These are phyloP conservation scores for Zenarchopterus dispar DNA, from an alignment of 2,797 vertebrate species.

Conservation along the genomic window DNA sequence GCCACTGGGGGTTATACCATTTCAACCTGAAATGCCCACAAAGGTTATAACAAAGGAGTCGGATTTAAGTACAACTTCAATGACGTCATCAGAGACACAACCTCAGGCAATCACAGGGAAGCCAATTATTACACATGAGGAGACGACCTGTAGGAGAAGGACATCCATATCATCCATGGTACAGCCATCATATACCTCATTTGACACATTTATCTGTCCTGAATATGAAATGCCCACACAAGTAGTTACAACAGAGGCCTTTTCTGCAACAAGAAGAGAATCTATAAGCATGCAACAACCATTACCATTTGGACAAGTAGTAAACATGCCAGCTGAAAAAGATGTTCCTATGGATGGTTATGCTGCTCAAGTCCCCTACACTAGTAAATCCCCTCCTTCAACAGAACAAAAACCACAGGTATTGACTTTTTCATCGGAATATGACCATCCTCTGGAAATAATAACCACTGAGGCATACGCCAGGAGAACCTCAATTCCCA, in stretches of 20 bases:
- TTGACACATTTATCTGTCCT: constrained; percentile 59
- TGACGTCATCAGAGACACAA: constrained; percentile 49
- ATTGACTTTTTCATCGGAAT: constrained; percentile 66
- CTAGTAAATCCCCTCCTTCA: constrained; percentile 46
- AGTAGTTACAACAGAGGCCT: constrained; percentile 61
- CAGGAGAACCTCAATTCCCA: constrained; percentile 61
- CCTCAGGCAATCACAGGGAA: constrained; percentile 40
- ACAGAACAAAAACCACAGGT: constrained; percentile 55
- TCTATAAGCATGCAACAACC: constrained; percentile 69
- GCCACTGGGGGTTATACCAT: constrained; percentile 45
- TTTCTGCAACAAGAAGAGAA: constrained; percentile 62
- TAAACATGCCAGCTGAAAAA: constrained; percentile 68
- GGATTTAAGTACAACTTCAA: constrained; percentile 32
- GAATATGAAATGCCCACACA: constrained; percentile 63
- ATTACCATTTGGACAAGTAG: constrained; percentile 41
- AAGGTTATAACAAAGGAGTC: constrained; percentile 39
- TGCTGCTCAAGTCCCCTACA: constrained; percentile 54
- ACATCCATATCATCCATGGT: constrained; percentile 64
- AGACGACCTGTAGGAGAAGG: constrained; percentile 59
- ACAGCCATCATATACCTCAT: constrained; percentile 55
- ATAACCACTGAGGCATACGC: constrained; percentile 66
- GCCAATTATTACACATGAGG: constrained; percentile 62
- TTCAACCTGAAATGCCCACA: constrained; percentile 53
- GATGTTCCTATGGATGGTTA: constrained; percentile 50
- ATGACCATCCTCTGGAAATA: constrained; percentile 67